Conservation (phyloP, 2,888 invertebrate species). For the Linnaemya tessellans region DNA sequence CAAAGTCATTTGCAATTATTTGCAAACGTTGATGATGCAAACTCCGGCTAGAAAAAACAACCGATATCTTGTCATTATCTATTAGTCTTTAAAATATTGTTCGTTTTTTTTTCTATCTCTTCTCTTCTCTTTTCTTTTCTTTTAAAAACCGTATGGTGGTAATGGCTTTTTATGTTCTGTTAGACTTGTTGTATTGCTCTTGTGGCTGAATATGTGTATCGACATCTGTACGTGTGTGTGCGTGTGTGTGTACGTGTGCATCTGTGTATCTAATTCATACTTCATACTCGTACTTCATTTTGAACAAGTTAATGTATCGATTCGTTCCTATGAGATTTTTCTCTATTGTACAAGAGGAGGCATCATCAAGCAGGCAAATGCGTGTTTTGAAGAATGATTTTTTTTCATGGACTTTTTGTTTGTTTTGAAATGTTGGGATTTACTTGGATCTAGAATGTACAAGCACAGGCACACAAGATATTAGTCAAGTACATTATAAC, state of each 20-base stretch:
- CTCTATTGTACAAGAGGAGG: not conserved
- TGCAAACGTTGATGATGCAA: too few species aligned
- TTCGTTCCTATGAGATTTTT: slow-evolving; percentile 46
- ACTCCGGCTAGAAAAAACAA: not conserved
- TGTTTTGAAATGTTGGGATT: slow-evolving; percentile 31
- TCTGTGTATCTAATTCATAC: not conserved
- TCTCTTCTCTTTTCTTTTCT: slow-evolving; percentile 20
- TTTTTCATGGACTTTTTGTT: slow-evolving; percentile 5
- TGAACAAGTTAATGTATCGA: slow-evolving; percentile 20
- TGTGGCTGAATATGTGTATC: not conserved
- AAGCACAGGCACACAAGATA: not conserved
- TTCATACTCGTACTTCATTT: not conserved
- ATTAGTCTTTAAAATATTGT: slow-evolving; percentile 27
- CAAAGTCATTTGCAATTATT: too few species aligned
- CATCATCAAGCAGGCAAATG: slow-evolving; percentile 36
- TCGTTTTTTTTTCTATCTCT: slow-evolving; percentile 14
- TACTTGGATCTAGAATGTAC: not conserved
- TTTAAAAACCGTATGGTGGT: slow-evolving; percentile 41
- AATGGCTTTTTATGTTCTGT: slow-evolving; percentile 40
- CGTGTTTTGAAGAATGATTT: slow-evolving; percentile 21
- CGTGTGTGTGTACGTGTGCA: not conserved
- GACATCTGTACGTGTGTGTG: not conserved
- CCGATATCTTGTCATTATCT: not conserved
- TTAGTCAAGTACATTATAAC: not conserved
- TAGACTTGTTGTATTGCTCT: not conserved